Evolutionary conservation across 2,113 vertebrate genomes (phyloP).

Genomic region (Brevimyrus niger): DNA sequence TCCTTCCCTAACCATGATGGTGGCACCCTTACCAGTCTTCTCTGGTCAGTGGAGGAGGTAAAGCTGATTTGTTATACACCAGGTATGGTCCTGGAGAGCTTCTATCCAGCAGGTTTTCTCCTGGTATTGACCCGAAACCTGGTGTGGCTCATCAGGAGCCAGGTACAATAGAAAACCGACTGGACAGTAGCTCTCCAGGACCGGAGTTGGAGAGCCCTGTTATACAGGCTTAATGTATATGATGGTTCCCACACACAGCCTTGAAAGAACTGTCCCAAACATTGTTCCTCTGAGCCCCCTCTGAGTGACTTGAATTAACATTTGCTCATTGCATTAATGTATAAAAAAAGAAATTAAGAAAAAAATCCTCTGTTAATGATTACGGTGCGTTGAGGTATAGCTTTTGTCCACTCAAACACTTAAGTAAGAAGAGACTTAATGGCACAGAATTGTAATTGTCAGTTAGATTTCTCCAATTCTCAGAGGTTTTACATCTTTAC

Average conservation of each 20-base stretch:
- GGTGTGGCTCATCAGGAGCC: no score
- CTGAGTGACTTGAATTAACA: no score
- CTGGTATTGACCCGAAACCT: no score
- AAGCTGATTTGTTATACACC: neutral
- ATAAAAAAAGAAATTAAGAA: neutral
- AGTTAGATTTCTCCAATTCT: neutral
- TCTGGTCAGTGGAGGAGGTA: neutral
- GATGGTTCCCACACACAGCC: neutral
- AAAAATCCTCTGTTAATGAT: neutral
- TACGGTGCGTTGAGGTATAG: neutral
- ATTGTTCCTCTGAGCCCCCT: no score
- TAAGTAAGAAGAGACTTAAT: neutral
- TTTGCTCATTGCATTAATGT: no score
- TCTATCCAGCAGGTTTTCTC: no score
- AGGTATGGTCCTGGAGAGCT: no score
- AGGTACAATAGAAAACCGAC: no score
- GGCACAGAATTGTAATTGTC: neutral
- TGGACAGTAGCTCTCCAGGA: no score
- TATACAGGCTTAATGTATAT: neutral
- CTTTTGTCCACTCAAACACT: neutral
- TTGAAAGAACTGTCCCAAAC: neutral
- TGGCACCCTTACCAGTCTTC: neutral
- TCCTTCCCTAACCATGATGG: neutral
- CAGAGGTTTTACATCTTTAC: neutral
- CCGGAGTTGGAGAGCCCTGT: no score